Conservation (phyloP, 2,113 vertebrate species). For the Neolamprologus modestus region DNA sequence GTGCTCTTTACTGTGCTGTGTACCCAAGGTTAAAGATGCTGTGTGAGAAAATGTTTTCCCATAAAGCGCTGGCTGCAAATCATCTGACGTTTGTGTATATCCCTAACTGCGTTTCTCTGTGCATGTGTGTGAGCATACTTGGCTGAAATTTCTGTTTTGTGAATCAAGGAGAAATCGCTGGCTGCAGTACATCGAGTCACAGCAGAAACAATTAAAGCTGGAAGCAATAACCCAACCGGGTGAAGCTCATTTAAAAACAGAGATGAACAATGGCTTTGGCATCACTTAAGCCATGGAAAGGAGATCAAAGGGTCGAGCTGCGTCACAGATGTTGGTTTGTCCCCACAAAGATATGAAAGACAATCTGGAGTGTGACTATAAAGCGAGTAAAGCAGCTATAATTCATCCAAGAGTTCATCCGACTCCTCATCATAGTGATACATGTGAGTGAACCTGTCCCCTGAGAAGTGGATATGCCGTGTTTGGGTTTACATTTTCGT, state of each 20-base stretch:
- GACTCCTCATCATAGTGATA: constrained; percentile 11
- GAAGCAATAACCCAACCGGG: not conserved
- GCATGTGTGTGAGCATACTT: not conserved
- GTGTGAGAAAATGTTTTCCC: not conserved
- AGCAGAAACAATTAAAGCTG: not conserved
- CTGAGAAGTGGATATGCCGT: not conserved
- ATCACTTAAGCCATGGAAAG: not conserved
- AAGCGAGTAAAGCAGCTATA: not conserved
- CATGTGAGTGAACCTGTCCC: constrained; percentile 13
- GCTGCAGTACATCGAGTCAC: not conserved
- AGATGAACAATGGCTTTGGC: not conserved
- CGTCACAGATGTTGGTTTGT: not conserved
- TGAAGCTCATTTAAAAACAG: not conserved
- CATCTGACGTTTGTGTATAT: not conserved
- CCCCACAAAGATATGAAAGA: not conserved
- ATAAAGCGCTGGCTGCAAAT: not conserved
- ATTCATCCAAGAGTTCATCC: not conserved
- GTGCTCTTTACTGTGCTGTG: not conserved
- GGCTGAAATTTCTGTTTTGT: not conserved
- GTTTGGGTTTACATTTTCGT: not conserved
- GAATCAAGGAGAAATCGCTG: not conserved
- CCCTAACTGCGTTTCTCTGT: not conserved
- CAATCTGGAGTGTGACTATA: not conserved
- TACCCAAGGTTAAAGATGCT: not conserved
- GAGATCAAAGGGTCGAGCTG: constrained; percentile 3